phyloP scores from a whole-genome alignment of 2,113 vertebrate species.

The Apodemus sylvaticus region DNA sequence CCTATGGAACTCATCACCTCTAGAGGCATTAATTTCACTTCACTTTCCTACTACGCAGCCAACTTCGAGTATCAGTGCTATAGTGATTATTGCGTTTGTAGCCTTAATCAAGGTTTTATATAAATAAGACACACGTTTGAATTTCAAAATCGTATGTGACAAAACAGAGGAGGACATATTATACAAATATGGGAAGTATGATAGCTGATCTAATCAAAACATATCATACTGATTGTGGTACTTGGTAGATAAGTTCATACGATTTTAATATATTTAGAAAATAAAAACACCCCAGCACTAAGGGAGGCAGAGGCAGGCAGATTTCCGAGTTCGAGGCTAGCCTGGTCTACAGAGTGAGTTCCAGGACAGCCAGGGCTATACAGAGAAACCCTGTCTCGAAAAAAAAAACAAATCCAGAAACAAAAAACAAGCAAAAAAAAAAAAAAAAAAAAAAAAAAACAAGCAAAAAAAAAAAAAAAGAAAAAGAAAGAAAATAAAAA shows the following conservation, averaged over 20 bases:
- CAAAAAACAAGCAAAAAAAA: too few relatives aligned
- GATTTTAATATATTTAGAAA: conserved; percentile 28
- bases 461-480: too few relatives aligned
- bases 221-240: neutral
- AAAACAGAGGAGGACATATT: neutral
- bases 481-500: neutral
- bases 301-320: too few relatives aligned
- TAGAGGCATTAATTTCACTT: neutral
- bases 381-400: too few relatives aligned
- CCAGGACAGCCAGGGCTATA: too few relatives aligned
- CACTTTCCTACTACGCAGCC: neutral
- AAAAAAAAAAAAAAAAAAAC: too few relatives aligned
- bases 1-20: neutral
- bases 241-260: neutral
- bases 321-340: too few relatives aligned
- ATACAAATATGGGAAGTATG: neutral
- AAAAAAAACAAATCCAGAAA: too few relatives aligned
- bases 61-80: neutral
- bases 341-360: too few relatives aligned
- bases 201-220: conserved; percentile 1
- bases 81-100: neutral
- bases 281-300: neutral
- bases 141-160: neutral
- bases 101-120: neutral
- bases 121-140: neutral